A percentile compares a stretch with the other conserved stretches of the same genome.
Evolutionary conservation across 2,113 vertebrate genomes (phyloP).

Genomic region (Sinocyclocheilus anshuiensis): DNA sequence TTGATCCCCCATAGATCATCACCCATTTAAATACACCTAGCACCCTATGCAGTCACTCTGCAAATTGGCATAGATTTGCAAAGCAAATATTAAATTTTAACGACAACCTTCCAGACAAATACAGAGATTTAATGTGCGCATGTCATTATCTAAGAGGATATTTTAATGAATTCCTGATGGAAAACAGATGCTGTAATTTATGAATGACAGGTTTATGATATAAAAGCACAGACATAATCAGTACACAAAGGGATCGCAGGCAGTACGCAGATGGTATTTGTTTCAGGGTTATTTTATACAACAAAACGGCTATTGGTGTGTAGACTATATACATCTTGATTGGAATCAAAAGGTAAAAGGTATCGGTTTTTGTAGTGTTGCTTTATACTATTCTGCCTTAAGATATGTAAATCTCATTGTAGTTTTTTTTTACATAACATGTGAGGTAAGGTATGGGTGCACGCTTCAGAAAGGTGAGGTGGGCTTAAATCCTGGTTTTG

Average conservation of each 20-base stretch:
- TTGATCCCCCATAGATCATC: conserved; percentile 56
- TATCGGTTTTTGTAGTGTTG: neutral
- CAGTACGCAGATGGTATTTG: conserved; percentile 42
- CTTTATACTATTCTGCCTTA: neutral
- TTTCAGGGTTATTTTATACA: conserved; percentile 23
- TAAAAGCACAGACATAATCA: conserved; percentile 57
- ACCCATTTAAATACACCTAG: conserved; percentile 58
- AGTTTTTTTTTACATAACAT: neutral
- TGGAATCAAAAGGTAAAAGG: neutral
- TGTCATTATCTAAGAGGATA: conserved; percentile 57
- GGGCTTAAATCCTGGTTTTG: conserved; percentile 55
- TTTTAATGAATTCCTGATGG: conserved; percentile 60
- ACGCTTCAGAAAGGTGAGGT: conserved; percentile 37
- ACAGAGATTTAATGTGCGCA: conserved; percentile 52
- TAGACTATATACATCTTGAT: neutral
- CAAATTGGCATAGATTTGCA: conserved; percentile 59
- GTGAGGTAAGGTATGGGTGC: neutral
- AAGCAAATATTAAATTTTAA: conserved; percentile 63
- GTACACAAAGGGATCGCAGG: conserved; percentile 43
- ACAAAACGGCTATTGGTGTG: neutral
- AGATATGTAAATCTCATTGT: neutral
- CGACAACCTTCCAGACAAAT: conserved; percentile 57
- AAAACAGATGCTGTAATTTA: conserved; percentile 58
- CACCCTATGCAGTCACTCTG: conserved; percentile 58
- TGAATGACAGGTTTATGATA: conserved; percentile 57